Evolutionary conservation across 2,888 invertebrate genomes (phyloP).

Genomic region (Drosophila yooni): DNA sequence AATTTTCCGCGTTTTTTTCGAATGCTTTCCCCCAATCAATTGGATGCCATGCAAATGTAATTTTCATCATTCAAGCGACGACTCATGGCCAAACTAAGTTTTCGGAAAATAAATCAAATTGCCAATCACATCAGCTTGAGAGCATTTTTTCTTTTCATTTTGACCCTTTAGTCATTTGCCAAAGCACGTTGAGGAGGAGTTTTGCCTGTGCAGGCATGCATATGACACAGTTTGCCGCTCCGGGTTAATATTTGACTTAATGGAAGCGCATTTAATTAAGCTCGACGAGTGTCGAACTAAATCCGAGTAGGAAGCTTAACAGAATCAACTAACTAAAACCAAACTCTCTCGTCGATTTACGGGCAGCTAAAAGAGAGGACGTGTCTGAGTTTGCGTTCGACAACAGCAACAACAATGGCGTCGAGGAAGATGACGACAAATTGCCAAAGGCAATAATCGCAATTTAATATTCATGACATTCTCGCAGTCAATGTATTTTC

Average conservation of each 20-base stretch:
- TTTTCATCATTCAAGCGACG: slow-evolving; percentile 38
- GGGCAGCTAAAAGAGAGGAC: not conserved
- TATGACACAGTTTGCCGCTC: slow-evolving; percentile 38
- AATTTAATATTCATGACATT: slow-evolving; percentile 79
- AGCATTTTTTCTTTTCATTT: slow-evolving; percentile 27
- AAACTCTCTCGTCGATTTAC: slow-evolving; percentile 4
- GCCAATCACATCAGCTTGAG: slow-evolving; percentile 63
- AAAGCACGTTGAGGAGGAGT: slow-evolving; percentile 11
- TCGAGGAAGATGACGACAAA: slow-evolving; percentile 39
- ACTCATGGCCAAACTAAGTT: slow-evolving; percentile 54
- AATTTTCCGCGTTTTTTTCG: not conserved
- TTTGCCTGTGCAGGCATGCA: slow-evolving; percentile 25
- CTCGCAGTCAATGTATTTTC: slow-evolving; percentile 76
- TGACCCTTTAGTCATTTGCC: slow-evolving; percentile 20
- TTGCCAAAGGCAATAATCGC: slow-evolving; percentile 77
- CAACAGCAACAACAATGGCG: not conserved
- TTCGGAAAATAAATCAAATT: slow-evolving; percentile 73
- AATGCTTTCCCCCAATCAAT: not conserved
- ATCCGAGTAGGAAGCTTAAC: slow-evolving; percentile 15
- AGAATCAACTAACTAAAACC: slow-evolving; percentile 13
- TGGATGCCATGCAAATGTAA: slow-evolving; percentile 31
- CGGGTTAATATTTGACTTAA: slow-evolving; percentile 66
- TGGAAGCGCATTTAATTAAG: slow-evolving; percentile 72
- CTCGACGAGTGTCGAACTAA: slow-evolving; percentile 36
- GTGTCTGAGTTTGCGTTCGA: slow-evolving; percentile 7